Percentiles rank a stretch among this genome's conserved stretches.
Conservation (phyloP, 2,888 invertebrate species). For the Brachyopa scutellaris region DNA sequence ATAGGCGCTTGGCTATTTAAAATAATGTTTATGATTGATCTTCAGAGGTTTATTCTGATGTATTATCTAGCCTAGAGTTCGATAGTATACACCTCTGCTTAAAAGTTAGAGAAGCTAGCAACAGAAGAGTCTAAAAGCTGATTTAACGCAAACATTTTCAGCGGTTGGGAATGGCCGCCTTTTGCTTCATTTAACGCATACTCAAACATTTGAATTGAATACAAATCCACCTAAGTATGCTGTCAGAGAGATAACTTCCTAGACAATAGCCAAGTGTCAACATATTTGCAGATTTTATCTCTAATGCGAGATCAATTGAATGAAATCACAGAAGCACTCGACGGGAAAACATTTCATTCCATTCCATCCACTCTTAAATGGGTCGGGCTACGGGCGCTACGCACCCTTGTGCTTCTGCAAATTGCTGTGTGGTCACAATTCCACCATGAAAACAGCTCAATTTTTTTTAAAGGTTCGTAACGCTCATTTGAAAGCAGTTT, state of each 20-base stretch:
- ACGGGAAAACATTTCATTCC: slow-evolving; percentile 4
- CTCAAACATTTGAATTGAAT: too few relatives aligned
- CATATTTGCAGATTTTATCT: slow-evolving; percentile 31
- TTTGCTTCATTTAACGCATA: too few relatives aligned
- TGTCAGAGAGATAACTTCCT: not conserved
- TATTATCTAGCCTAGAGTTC: too few relatives aligned
- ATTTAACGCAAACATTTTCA: too few relatives aligned
- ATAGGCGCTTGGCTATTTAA: too few relatives aligned
- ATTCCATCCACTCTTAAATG: not conserved
- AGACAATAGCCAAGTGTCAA: slow-evolving; percentile 35
- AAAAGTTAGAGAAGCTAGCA: too few relatives aligned
- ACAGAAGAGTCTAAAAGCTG: too few relatives aligned
- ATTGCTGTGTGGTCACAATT: slow-evolving; percentile 39
- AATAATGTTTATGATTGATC: too few relatives aligned
- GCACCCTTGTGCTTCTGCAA: slow-evolving; percentile 15
- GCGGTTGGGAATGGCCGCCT: too few relatives aligned
- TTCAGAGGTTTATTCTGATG: too few relatives aligned
- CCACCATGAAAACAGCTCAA: slow-evolving; percentile 45
- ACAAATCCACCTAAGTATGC: too few relatives aligned
- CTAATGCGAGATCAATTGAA: slow-evolving; percentile 50
- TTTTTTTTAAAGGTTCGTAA: slow-evolving; percentile 41
- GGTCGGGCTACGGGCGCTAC: not conserved
- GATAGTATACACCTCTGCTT: too few relatives aligned
- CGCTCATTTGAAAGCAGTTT: slow-evolving; percentile 80
- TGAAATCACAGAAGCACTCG: slow-evolving; percentile 28